Base-by-base conservation (phyloP, 2,797 vertebrate genomes). In the Podargus strigoides region DNA sequence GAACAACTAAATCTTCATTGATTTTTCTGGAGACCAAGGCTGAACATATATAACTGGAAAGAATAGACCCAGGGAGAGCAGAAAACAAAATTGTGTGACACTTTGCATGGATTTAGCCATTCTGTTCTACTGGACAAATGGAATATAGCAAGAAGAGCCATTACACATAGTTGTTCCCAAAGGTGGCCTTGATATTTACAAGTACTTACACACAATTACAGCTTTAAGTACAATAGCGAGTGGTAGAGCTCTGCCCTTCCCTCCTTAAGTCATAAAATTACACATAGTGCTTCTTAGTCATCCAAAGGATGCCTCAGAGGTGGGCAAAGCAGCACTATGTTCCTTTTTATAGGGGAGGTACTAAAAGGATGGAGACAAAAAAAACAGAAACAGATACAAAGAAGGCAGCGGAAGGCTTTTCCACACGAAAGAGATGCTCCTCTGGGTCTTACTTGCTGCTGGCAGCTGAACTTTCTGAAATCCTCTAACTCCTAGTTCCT, bases 21-120 rank as follows among this genome's bases (percentile, higher is more conserved):
- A 97, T 97, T 96, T 94, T 95, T 94, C 89, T 87, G 74, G 52
- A 95, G 62, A 87, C 79, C 78, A 83, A 90, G 89, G 53, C 90
- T 68, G 73, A 91, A 90, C 39, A 50, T 67, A 74, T n/a, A 58
- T 90, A 94, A 76, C 80, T 74, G 74, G 85, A 89, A 88, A 94
- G 87, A 92, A 90, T 58, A 81, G 85, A 80, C 55, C n/a, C 60
- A 69, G 82, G 92, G 74, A 90, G 56, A 92, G n/a, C 30, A 72
- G 68, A 60, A 82, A 82, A 66, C 93, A 89, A 58, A 94, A 97
- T 73, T 28, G 18, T 36, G 85, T 55, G 37, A 82, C 73, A 89
- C 64, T 95, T 95, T 76, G 62, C 56, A 75, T 86, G 83, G 92
- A 97, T 96, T 93, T 90, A 93, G 67, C 85, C 44, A 76, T 92